phyloP scores from a whole-genome alignment of 2,888 invertebrate genomes.

The Sisyra nigra region DNA sequence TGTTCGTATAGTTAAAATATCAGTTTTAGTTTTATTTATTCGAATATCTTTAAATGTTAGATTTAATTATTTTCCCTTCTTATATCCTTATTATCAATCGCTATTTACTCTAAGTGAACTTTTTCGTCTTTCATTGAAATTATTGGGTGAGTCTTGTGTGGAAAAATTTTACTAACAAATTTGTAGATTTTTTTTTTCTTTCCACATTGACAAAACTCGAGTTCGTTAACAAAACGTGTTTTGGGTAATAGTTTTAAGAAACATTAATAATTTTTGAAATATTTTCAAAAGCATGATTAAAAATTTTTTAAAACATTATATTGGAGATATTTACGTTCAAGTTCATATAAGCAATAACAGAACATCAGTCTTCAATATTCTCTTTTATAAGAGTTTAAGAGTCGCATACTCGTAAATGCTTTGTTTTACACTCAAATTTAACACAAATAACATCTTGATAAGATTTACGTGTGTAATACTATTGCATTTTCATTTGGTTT shows the following conservation, averaged over 20 bases:
- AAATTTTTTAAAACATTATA: no score
- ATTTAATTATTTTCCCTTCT: constrained; percentile 10
- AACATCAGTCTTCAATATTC: no score
- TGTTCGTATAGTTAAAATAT: neutral
- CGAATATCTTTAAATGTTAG: constrained; percentile 7
- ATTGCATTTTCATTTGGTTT: no score
- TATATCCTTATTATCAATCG: constrained; percentile 8
- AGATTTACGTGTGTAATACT: no score
- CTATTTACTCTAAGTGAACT: constrained; percentile 11
- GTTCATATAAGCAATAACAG: no score
- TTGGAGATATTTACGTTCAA: no score
- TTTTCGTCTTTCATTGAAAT: constrained; percentile 9
- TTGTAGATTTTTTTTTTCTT: neutral
- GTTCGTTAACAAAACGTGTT: constrained; percentile 2
- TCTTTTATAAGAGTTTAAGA: no score
- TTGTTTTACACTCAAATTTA: no score
- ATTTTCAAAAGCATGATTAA: no score
- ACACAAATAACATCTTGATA: no score
- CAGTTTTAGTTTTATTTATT: constrained; percentile 7
- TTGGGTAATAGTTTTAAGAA: constrained; percentile 8
- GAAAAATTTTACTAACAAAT: constrained; percentile 1
- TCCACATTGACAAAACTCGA: neutral
- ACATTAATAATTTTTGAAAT: no score
- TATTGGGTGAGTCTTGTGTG: constrained; percentile 1
- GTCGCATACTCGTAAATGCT: no score